phyloP scores from a whole-genome alignment of 2,888 invertebrate species.

The Craniophora ligustri region DNA sequence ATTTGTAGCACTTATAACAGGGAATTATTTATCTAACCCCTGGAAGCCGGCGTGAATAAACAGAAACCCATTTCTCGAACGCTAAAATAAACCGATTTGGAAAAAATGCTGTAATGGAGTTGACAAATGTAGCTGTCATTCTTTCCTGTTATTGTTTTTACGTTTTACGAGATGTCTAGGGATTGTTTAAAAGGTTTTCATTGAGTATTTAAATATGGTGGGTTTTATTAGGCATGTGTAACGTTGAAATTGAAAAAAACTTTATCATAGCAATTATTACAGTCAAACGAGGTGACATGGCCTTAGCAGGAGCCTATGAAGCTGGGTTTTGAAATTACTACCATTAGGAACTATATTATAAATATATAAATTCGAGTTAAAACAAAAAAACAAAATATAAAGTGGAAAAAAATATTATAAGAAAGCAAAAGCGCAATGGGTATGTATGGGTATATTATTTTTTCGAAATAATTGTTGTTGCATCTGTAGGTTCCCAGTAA shows the following conservation, averaged over 20 bases:
- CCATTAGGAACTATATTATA: too few species aligned
- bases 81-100: conserved; percentile 71
- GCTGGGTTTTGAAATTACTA: too few species aligned
- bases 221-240: not conserved
- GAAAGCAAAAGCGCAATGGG: too few species aligned
- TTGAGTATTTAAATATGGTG: conserved; percentile 11
- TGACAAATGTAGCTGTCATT: conserved; percentile 53
- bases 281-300: too few species aligned
- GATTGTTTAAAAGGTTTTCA: conserved; percentile 39
- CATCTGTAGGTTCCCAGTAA: too few species aligned
- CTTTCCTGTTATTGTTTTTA: conserved; percentile 40
- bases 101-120: conserved; percentile 66
- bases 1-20: conserved; percentile 48
- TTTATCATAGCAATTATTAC: too few species aligned
- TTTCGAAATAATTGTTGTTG: too few species aligned
- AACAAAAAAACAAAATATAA: too few species aligned
- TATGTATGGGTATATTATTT: too few species aligned
- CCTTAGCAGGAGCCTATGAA: too few species aligned
- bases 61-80: conserved; percentile 68
- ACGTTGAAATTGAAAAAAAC: not conserved
- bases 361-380: too few species aligned
- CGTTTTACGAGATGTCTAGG: conserved; percentile 21
- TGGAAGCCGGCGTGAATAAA: conserved; percentile 65
- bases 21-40: conserved; percentile 64
- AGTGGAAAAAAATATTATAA: too few species aligned